Conservation (phyloP, 2,113 vertebrate genomes). For the Aptenodytes forsteri region DNA sequence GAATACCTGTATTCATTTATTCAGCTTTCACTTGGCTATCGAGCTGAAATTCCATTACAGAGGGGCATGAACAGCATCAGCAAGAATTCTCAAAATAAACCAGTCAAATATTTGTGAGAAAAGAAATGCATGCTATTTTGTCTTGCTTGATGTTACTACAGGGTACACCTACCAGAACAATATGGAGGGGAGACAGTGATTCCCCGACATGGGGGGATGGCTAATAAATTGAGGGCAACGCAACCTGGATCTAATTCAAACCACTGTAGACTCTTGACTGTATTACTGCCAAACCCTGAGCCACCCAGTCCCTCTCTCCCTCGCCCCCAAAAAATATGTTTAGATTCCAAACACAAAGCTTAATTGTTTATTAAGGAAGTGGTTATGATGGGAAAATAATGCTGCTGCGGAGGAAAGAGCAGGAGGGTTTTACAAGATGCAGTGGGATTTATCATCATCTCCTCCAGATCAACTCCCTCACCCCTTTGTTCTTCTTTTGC, state of each 20-base stretch:
- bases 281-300: not conserved
- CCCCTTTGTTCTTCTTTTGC: slow-evolving; percentile 1
- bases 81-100: not conserved
- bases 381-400: slow-evolving; percentile 44
- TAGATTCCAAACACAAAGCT: slow-evolving; percentile 34
- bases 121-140: not conserved
- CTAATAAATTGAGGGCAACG: not conserved
- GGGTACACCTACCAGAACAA: not conserved
- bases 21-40: not conserved
- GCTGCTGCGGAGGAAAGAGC: not conserved
- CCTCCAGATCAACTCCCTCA: not conserved
- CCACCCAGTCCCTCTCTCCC: not conserved
- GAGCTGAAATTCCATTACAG: not conserved
- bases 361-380: slow-evolving; percentile 64
- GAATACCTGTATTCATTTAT: not conserved
- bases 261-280: not conserved
- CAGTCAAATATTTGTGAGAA: not conserved
- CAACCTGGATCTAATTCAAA: slow-evolving; percentile 18
- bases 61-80: not conserved
- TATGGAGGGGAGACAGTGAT: not conserved
- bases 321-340: not conserved
- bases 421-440: slow-evolving; percentile 5
- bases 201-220: not conserved
- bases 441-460: slow-evolving; percentile 25
- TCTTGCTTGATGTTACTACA: not conserved